Conservation (phyloP, 2,797 vertebrate species). For the Cirrhinus molitorella region DNA sequence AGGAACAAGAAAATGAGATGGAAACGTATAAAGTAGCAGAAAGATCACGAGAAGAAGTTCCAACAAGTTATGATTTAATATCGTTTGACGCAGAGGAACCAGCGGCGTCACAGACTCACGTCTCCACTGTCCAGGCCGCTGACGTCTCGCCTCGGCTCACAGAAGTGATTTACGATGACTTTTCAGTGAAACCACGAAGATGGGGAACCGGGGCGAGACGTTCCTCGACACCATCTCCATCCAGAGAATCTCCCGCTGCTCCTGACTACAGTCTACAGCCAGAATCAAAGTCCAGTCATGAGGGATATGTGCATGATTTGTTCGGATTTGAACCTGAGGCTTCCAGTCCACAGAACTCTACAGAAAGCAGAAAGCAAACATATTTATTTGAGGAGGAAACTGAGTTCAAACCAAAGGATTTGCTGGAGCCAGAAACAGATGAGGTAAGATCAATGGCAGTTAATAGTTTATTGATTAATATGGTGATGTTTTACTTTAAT, state of each 20-base stretch:
- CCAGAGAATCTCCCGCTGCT: slow-evolving; percentile 1
- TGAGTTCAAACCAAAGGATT: slow-evolving; percentile 14
- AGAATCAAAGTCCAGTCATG: background rate
- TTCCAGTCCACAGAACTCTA: background rate
- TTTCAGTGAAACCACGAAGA: slow-evolving; percentile 69
- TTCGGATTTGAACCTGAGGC: background rate
- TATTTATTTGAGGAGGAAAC: background rate
- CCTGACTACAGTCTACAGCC: background rate
- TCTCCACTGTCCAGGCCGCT: background rate
- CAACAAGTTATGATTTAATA: slow-evolving; percentile 53
- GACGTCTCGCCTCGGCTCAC: slow-evolving; percentile 1
- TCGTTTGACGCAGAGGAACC: slow-evolving; percentile 59
- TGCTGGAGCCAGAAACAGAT: background rate
- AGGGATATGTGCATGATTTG: background rate
- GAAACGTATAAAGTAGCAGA: background rate
- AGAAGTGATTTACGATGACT: slow-evolving; percentile 70
- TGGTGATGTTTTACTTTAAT: background rate
- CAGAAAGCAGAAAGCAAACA: background rate
- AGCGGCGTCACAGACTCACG: background rate
- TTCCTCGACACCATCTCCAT: slow-evolving; percentile 27
- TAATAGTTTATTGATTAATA: background rate
- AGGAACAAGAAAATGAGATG: background rate
- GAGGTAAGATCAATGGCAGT: background rate
- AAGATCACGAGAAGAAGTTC: background rate
- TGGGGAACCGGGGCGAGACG: slow-evolving; percentile 55